Conservation (phyloP, 1,140 invertebrate genomes). For the Condylostylus longicornis region DNA sequence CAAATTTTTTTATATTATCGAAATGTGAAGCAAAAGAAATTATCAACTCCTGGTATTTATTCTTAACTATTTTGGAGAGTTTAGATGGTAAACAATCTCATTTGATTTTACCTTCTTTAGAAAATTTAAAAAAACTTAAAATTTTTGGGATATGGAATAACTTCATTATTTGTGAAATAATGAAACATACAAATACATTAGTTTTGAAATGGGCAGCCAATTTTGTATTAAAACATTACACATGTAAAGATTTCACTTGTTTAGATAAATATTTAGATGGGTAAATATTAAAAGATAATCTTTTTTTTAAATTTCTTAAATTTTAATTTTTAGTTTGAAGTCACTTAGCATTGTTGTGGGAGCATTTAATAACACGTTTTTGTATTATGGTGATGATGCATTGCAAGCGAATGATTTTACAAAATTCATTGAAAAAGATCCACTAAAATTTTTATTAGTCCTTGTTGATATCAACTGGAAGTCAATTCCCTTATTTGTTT, state of each 20-base stretch:
- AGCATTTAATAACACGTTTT: conserved; percentile 19
- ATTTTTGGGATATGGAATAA: conserved; percentile 14
- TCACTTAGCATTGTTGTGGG: conserved; percentile 14
- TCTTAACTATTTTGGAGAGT: conserved; percentile 34
- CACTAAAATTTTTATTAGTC: conserved; percentile 8
- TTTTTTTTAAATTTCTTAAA: conserved; percentile 12
- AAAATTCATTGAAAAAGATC: conserved; percentile 2
- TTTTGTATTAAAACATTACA: conserved; percentile 32
- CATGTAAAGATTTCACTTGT: conserved; percentile 34
- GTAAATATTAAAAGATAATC: too few species aligned
- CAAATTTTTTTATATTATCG: not conserved
- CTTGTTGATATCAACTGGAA: conserved; percentile 16
- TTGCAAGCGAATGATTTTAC: conserved; percentile 5
- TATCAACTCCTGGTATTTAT: conserved; percentile 14
- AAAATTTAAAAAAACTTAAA: too few species aligned
- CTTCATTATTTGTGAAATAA: not conserved
- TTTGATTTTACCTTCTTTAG: conserved; percentile 38
- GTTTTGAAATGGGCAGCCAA: conserved; percentile 28
- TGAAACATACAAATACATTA: conserved; percentile 13
- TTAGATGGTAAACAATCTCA: conserved; percentile 48
- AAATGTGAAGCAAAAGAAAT: conserved; percentile 3
- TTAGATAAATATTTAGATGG: conserved; percentile 28
- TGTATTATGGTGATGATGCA: conserved; percentile 17
- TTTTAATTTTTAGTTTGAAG: conserved; percentile 3
- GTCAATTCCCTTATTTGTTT: conserved; percentile 18